phyloP scores from a whole-genome alignment of 2,888 invertebrate species.

The Drosophila macrospina region DNA sequence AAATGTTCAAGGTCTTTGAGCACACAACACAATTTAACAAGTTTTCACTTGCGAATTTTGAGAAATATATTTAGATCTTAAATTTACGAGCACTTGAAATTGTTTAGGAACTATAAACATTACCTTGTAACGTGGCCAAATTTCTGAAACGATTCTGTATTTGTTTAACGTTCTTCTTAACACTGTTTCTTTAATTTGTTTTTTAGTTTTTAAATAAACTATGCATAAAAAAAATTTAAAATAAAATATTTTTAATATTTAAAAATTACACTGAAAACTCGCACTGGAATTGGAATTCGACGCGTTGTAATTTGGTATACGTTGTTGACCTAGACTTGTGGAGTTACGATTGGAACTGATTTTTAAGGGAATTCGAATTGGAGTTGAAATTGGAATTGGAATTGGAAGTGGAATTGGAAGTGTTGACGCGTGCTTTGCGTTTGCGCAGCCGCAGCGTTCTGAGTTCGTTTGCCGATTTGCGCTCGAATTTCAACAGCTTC shows the following conservation, averaged over 20 bases:
- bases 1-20: slow-evolving; percentile 4
- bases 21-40: slow-evolving; percentile 2
- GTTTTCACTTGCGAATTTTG: neutral
- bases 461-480: slow-evolving; percentile 71
- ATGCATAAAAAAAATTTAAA: slow-evolving; percentile 1
- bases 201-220: neutral
- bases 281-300: slow-evolving; percentile 2
- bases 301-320: slow-evolving; percentile 1
- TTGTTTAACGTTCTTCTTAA: neutral
- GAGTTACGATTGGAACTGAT: neutral
- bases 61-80: neutral
- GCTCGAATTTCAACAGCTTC: slow-evolving; percentile 75
- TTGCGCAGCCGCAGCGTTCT: slow-evolving; percentile 83
- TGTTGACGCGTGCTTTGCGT: slow-evolving; percentile 76
- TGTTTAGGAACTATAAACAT: neutral
- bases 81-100: neutral
- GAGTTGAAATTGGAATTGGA: slow-evolving; percentile 11
- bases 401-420: slow-evolving; percentile 27
- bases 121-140: slow-evolving; percentile 17
- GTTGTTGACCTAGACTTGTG: neutral
- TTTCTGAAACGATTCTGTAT: neutral
- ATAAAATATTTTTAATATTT: slow-evolving; percentile 4
- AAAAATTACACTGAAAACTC: slow-evolving; percentile 2
- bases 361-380: neutral
- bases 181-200: slow-evolving; percentile 4